These are phyloP conservation scores for Periphyllus acericola DNA, from an alignment of 2,888 invertebrate genomes.

Conservation along the genomic window DNA sequence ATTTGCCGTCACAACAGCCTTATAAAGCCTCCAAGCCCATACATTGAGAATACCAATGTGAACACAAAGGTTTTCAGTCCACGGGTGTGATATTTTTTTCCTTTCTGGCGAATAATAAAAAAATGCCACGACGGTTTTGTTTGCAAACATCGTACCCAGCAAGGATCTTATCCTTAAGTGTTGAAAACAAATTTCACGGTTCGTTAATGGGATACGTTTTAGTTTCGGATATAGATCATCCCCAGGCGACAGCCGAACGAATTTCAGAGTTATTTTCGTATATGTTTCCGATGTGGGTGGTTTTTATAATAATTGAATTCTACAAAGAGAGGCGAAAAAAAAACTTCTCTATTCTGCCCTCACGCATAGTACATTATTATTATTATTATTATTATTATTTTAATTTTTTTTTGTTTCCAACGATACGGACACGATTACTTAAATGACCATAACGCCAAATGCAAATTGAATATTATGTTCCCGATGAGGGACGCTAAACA, in stretches of 20 bases:
- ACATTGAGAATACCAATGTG: background rate
- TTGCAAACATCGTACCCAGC: slow-evolving; percentile 44
- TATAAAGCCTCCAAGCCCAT: background rate
- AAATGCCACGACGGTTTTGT: slow-evolving; percentile 1
- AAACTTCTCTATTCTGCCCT: background rate
- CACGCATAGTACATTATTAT: background rate
- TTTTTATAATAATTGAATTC: slow-evolving; percentile 39
- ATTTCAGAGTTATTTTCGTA: slow-evolving; percentile 30
- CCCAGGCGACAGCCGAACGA: slow-evolving; percentile 44
- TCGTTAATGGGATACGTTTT: slow-evolving; percentile 50
- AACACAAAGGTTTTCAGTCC: slow-evolving; percentile 3
- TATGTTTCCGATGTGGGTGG: slow-evolving; percentile 36
- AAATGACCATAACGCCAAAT: slow-evolving; percentile 29
- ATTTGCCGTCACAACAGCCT: slow-evolving; percentile 20
- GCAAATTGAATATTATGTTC: slow-evolving; percentile 20
- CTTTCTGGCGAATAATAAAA: background rate
- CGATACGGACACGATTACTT: slow-evolving; percentile 28
- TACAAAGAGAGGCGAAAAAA: slow-evolving; percentile 15
- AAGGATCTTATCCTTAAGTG: slow-evolving; percentile 9
- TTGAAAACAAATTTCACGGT: slow-evolving; percentile 61
- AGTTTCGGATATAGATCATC: slow-evolving; percentile 51
- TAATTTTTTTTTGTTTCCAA: background rate
- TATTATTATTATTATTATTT: background rate
- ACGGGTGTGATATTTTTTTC: slow-evolving; percentile 9
- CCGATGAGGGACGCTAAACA: background rate